Evolutionary conservation across 2,797 vertebrate species (phyloP).

Genomic region (Danio albolineatus): DNA sequence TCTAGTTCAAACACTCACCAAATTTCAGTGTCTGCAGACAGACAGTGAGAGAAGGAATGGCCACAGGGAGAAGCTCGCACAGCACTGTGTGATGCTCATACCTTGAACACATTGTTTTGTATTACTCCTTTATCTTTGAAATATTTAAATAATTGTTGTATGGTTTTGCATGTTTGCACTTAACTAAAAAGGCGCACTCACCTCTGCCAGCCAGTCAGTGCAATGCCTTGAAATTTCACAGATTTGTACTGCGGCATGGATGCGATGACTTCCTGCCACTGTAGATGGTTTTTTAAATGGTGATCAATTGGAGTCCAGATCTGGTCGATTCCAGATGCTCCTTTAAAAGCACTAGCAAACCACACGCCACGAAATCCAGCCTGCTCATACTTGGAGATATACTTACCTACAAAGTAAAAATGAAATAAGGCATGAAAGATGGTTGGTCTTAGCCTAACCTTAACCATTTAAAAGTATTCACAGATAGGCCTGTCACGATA

Average conservation of each 20-base stretch:
- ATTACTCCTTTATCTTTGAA: neutral
- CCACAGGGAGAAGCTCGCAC: constrained; percentile 79
- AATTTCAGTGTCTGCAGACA: constrained; percentile 77
- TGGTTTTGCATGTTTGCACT: neutral
- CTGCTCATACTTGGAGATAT: constrained; percentile 72
- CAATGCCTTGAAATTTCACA: constrained; percentile 70
- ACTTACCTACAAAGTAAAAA: constrained; percentile 6
- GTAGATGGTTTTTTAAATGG: constrained; percentile 79
- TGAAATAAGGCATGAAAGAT: neutral
- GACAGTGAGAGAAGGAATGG: constrained; percentile 78
- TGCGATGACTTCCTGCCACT: constrained; percentile 76
- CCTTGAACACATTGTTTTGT: constrained; percentile 58
- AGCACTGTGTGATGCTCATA: constrained; percentile 80
- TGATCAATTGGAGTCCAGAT: constrained; percentile 72
- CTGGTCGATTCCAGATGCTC: constrained; percentile 71
- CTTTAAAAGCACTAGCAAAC: constrained; percentile 85
- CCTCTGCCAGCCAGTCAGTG: constrained; percentile 84
- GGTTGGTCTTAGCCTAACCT: no score
- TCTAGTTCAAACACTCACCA: constrained; percentile 66
- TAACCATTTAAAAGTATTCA: no score
- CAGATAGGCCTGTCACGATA: no score
- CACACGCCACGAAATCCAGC: constrained; percentile 75
- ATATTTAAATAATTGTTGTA: neutral
- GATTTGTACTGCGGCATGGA: constrained; percentile 66
- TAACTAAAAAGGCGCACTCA: constrained; percentile 53